A percentile compares a stretch with the other conserved stretches of the same genome.
These are phyloP conservation scores for Clamator glandarius DNA, from an alignment of 2,797 vertebrate species.

Conservation along the genomic window DNA sequence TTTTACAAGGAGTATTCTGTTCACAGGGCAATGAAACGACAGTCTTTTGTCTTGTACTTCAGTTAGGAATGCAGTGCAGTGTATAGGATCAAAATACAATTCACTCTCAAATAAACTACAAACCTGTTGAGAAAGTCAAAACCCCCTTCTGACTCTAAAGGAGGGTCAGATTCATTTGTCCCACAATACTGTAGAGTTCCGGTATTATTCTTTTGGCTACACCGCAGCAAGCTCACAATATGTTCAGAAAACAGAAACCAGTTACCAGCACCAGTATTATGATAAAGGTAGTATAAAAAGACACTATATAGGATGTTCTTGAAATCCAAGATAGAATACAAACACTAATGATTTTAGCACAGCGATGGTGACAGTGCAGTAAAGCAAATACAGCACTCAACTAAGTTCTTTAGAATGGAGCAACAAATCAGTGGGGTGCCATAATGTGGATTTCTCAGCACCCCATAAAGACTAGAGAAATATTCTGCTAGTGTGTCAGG, in stretches of 20 bases:
- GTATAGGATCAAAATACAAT: not conserved
- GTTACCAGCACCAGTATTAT: not conserved
- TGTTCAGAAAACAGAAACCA: not conserved
- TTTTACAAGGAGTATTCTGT: not conserved
- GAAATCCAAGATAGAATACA: not conserved
- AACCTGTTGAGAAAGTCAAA: not conserved
- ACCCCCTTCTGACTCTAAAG: not conserved
- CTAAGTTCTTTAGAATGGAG: not conserved
- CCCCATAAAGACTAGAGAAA: not conserved
- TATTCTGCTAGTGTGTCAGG: not conserved
- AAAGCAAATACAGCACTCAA: not conserved
- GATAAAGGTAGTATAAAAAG: not conserved
- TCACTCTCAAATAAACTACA: not conserved
- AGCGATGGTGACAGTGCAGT: not conserved
- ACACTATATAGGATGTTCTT: not conserved
- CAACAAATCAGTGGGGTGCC: not conserved
- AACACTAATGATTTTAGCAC: slow-evolving; percentile 15
- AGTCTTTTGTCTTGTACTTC: not conserved
- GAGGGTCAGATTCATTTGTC: not conserved
- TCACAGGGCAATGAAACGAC: not conserved
- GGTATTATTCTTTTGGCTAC: not conserved
- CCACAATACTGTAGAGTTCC: not conserved
- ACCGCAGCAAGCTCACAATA: not conserved
- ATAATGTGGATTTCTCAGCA: not conserved
- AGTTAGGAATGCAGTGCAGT: not conserved